A percentile compares a stretch with the other conserved stretches of the same genome.
Evolutionary conservation across 2,888 invertebrate species (phyloP).

Genomic region (Thecophora atra): DNA sequence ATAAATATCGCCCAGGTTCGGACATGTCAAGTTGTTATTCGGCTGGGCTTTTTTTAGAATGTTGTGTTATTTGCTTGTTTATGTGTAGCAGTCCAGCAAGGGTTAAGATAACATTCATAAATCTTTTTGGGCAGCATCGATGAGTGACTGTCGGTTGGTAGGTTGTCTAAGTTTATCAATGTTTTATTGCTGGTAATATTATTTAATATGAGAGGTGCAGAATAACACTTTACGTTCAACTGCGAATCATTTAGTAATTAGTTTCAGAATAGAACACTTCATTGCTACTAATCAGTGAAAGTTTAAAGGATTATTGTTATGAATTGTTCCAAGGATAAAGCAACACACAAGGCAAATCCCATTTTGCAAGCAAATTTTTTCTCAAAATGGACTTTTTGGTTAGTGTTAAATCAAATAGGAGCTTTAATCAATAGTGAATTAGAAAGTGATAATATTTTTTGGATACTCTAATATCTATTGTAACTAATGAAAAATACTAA

Average conservation of each 20-base stretch:
- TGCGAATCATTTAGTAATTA: slow-evolving; percentile 13
- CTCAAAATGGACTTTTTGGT: slow-evolving; percentile 76
- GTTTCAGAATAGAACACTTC: slow-evolving; percentile 9
- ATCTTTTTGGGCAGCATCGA: slow-evolving; percentile 23
- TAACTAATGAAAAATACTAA: too few species aligned
- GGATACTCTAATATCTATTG: too few species aligned
- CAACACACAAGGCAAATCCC: slow-evolving; percentile 69
- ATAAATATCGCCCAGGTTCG: not conserved
- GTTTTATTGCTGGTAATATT: not conserved
- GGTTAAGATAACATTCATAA: slow-evolving; percentile 56
- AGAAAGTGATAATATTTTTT: too few species aligned
- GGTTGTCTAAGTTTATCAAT: slow-evolving; percentile 26
- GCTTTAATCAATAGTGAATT: too few species aligned
- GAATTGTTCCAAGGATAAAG: slow-evolving; percentile 52
- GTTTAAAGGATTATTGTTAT: slow-evolving; percentile 43
- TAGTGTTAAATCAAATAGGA: slow-evolving; percentile 58
- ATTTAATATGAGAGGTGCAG: slow-evolving; percentile 6
- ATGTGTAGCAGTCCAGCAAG: slow-evolving; percentile 57
- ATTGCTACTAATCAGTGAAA: not conserved
- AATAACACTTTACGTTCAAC: not conserved
- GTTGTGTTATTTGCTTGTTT: slow-evolving; percentile 42
- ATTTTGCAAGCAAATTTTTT: slow-evolving; percentile 72
- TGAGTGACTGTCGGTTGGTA: not conserved
- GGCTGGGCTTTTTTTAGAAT: not conserved
- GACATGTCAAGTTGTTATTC: not conserved